phyloP scores from a whole-genome alignment of 1,140 invertebrate species.

The Calosoma granatense region DNA sequence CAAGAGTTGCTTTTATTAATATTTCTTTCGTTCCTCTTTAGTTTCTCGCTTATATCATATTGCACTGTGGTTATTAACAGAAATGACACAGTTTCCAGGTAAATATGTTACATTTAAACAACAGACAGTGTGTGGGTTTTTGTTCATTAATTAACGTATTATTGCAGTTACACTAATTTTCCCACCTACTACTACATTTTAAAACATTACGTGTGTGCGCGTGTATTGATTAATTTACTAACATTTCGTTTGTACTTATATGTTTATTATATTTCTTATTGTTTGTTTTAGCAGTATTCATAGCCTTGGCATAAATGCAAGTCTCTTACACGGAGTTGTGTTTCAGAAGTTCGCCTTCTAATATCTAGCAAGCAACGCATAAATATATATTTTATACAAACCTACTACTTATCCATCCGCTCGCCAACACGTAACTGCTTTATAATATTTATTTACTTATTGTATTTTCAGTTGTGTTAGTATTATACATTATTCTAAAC shows the following conservation, averaged over 20 bases:
- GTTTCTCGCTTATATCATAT: not conserved
- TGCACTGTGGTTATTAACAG: constrained; percentile 8
- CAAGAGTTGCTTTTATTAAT: not conserved
- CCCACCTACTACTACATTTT: not conserved
- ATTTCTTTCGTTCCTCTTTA: not conserved
- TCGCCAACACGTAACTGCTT: not conserved
- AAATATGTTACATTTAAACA: constrained; percentile 4
- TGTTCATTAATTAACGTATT: not conserved
- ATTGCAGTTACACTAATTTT: not conserved
- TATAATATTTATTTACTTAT: not conserved
- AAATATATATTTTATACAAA: too few species aligned
- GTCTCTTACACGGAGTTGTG: not conserved
- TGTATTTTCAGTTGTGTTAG: not conserved
- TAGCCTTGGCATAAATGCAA: not conserved
- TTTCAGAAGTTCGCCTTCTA: constrained; percentile 1
- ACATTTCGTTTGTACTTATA: not conserved
- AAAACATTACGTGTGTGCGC: too few species aligned
- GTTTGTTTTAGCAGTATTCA: constrained; percentile 6
- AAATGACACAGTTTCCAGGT: not conserved
- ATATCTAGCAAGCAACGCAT: not conserved
- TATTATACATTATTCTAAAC: not conserved
- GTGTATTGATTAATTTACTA: too few species aligned
- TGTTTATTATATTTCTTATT: constrained; percentile 6
- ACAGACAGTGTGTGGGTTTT: not conserved
- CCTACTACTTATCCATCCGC: too few species aligned